These are phyloP conservation scores for Romanogobio albipinnatus DNA, from an alignment of 2,113 vertebrate genomes.

Conservation along the genomic window DNA sequence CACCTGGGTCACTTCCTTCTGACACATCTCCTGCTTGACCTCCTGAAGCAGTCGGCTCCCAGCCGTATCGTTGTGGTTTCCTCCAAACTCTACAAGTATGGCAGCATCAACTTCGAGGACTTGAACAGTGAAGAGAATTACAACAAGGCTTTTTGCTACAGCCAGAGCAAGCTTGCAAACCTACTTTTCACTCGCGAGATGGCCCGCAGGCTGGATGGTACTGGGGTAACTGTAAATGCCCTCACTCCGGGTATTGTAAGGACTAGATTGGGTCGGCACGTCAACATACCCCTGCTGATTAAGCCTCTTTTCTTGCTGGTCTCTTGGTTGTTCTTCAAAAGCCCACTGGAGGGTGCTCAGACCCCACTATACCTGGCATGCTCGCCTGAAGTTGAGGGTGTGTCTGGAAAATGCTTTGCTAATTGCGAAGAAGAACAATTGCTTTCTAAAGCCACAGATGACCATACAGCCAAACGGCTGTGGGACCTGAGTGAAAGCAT, in stretches of 20 bases:
- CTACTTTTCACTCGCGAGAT: conserved; percentile 88
- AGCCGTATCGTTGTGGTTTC: conserved; percentile 92
- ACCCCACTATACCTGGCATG: conserved; percentile 90
- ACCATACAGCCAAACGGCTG: conserved; percentile 83
- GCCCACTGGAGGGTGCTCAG: conserved; percentile 90
- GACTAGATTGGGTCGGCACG: conserved; percentile 88
- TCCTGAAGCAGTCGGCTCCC: conserved; percentile 87
- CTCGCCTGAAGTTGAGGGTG: conserved; percentile 85
- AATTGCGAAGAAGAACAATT: conserved; percentile 90
- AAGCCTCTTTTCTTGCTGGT: conserved; percentile 88
- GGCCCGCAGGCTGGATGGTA: conserved; percentile 81
- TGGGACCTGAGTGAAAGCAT: conserved; percentile 93
- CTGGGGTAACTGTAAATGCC: conserved; percentile 85
- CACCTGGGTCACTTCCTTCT: conserved; percentile 95
- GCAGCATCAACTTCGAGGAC: conserved; percentile 93
- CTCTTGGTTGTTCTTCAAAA: conserved; percentile 89
- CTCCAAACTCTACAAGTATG: conserved; percentile 95
- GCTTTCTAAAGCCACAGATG: conserved; percentile 85
- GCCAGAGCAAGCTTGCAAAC: conserved; percentile 94
- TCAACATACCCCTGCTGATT: conserved; percentile 86
- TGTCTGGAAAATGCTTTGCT: conserved; percentile 91
- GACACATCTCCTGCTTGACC: conserved; percentile 89
- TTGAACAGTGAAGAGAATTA: conserved; percentile 89
- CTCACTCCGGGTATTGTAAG: conserved; percentile 91
- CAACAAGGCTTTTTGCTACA: conserved; percentile 89